A percentile compares a stretch with the other conserved stretches of the same genome.
These are phyloP conservation scores for Meloidogyne exigua DNA, from an alignment of 1,140 invertebrate species.

Conservation along the genomic window DNA sequence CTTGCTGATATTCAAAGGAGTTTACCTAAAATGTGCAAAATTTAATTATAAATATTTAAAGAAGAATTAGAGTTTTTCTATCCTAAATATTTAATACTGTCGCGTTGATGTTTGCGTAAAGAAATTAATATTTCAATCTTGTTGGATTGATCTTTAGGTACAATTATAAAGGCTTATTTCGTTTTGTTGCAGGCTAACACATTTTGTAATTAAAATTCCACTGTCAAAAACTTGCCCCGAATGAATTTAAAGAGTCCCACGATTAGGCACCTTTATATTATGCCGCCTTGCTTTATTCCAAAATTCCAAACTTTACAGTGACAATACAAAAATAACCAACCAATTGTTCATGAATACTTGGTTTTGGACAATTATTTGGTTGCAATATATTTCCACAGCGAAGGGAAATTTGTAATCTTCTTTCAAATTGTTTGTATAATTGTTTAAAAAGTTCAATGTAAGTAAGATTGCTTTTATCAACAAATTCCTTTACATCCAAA, in stretches of 20 bases:
- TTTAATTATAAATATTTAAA: not conserved
- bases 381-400: constrained; percentile 38
- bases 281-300: no score
- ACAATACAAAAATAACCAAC: constrained; percentile 17
- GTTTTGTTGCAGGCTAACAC: no score
- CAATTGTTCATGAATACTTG: constrained; percentile 12
- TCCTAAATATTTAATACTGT: no score
- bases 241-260: no score
- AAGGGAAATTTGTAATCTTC: constrained; percentile 26
- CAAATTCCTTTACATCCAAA: constrained; percentile 35
- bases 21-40: constrained; percentile 21
- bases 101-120: no score
- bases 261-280: no score
- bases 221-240: no score
- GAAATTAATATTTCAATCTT: no score
- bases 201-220: no score
- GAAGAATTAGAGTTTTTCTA: not conserved
- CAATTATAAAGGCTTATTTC: no score
- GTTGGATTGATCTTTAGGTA: no score
- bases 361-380: constrained; percentile 27
- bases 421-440: constrained; percentile 29
- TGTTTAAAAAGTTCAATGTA: constrained; percentile 35
- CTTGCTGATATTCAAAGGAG: constrained; percentile 26
- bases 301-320: no score
- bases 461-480: constrained; percentile 31